A percentile compares a stretch with the other conserved stretches of the same genome.
phyloP scores from a whole-genome alignment of 2,113 vertebrate genomes.

The Malurus cyaneus region DNA sequence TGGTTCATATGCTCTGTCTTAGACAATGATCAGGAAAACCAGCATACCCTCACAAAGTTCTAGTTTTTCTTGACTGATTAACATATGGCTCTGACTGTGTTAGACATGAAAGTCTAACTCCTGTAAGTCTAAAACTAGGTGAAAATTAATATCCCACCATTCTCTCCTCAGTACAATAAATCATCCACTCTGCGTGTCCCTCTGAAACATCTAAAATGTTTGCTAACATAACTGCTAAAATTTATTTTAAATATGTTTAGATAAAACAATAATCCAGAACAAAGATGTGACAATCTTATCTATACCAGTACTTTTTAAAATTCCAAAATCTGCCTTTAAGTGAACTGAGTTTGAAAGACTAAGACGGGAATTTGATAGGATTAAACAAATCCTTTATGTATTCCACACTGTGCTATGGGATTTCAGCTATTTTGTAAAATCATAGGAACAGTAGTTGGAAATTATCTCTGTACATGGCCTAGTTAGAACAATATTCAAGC shows the following conservation, averaged over 20 bases:
- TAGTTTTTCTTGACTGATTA: neutral
- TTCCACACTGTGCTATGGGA: neutral
- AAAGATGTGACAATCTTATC: neutral
- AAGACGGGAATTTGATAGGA: neutral
- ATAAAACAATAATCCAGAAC: neutral
- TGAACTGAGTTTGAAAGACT: neutral
- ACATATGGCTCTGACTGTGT: neutral
- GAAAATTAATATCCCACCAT: neutral
- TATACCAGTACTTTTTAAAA: neutral
- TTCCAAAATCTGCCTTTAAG: neutral
- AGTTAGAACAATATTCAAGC: neutral
- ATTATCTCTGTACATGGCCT: neutral
- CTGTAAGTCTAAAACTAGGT: neutral
- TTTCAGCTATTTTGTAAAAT: neutral
- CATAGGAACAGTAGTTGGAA: neutral
- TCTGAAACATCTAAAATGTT: neutral
- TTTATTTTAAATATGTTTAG: neutral
- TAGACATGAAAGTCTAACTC: neutral
- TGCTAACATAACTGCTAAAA: neutral
- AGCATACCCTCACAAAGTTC: neutral
- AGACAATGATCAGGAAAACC: neutral
- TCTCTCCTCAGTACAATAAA: neutral
- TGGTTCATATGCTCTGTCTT: neutral
- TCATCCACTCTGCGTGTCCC: neutral
- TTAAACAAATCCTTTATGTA: neutral